A percentile compares a stretch with the other conserved stretches of the same genome.
Evolutionary conservation across 2,888 invertebrate species (phyloP).

Genomic region (Anarsia innoxiella): DNA sequence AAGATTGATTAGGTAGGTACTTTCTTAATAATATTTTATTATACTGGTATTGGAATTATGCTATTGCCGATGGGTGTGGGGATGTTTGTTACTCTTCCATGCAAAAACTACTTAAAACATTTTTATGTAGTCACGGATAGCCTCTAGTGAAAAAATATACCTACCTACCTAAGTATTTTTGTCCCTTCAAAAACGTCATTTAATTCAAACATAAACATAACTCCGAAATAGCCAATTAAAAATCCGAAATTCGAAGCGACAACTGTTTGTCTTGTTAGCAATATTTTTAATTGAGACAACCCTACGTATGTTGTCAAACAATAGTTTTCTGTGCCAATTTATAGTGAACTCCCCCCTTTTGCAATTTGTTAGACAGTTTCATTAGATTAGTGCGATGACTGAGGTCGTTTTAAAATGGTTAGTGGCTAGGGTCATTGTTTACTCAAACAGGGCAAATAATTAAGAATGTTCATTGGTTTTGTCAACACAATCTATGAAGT

Average conservation of each 20-base stretch:
- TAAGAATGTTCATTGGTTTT: constrained; percentile 72
- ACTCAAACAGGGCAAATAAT: constrained; percentile 67
- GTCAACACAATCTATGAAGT: constrained; percentile 57
- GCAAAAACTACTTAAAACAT: no score
- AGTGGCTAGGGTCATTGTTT: constrained; percentile 56
- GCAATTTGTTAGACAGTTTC: neutral
- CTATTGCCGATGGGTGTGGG: no score
- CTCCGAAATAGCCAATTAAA: constrained; percentile 64
- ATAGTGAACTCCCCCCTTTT: neutral
- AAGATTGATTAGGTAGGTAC: no score
- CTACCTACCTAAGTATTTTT: no score
- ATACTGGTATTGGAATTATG: no score
- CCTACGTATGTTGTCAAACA: constrained; percentile 54
- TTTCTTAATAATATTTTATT: no score
- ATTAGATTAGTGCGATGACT: neutral
- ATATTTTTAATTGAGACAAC: constrained; percentile 72
- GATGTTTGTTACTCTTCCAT: no score
- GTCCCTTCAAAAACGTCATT: no score
- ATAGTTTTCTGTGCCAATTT: constrained; percentile 36
- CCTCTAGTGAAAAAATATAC: no score
- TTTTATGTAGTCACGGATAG: no score
- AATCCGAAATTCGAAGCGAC: constrained; percentile 48
- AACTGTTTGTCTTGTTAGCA: constrained; percentile 69
- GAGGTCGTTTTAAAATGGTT: constrained; percentile 36
- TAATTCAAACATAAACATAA: constrained; percentile 56